Conservation (phyloP, 2,797 vertebrate genomes). For the Gobio occitaniae region DNA sequence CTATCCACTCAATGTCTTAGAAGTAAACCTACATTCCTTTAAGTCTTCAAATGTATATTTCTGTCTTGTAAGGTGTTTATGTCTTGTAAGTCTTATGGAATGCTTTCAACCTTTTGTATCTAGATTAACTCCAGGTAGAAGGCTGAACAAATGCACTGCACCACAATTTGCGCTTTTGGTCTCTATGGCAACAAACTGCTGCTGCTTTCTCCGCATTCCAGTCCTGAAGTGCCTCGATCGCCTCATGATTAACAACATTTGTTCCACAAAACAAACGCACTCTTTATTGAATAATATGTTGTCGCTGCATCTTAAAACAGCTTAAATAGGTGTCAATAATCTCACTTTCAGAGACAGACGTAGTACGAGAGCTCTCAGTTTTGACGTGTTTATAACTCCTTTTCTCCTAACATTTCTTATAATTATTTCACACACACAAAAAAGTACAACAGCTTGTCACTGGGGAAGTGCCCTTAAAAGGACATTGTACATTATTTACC, state of each 20-base stretch:
- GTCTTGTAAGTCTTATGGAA: background rate
- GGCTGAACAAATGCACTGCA: conserved; percentile 4
- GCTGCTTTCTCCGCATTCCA: conserved; percentile 21
- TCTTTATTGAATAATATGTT: conserved; percentile 2
- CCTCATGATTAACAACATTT: conserved; percentile 26
- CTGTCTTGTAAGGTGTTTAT: background rate
- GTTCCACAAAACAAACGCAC: conserved; percentile 18
- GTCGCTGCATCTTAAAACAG: background rate
- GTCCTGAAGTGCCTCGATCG: conserved; percentile 30
- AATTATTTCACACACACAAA: background rate
- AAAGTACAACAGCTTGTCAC: background rate
- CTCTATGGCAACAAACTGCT: conserved; percentile 46
- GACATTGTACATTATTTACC: background rate
- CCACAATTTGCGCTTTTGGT: conserved; percentile 33
- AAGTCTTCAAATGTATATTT: background rate
- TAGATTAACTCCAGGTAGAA: conserved; percentile 14
- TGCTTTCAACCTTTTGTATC: conserved; percentile 1
- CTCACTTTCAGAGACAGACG: conserved; percentile 15
- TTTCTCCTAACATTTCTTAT: background rate
- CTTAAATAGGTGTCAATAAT: background rate
- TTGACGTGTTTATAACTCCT: background rate
- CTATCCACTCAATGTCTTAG: background rate
- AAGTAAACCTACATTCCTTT: background rate
- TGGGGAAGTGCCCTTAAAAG: background rate
- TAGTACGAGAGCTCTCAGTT: background rate